Evolutionary conservation across 2,797 vertebrate species (phyloP).

Genomic region (Catostomus latipinnis): DNA sequence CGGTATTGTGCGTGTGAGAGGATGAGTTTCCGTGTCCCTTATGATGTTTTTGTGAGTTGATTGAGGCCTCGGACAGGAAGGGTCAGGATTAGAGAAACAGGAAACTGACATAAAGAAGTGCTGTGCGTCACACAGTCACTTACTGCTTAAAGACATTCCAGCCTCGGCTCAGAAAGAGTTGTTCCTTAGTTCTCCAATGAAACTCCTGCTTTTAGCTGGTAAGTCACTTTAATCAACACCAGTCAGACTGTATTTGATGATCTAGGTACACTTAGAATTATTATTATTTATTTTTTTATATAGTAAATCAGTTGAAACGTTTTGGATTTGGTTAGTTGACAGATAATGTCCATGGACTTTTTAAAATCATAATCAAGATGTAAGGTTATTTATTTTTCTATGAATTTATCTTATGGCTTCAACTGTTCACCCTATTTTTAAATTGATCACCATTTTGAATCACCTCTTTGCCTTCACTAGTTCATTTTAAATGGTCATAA

Average conservation of each 20-base stretch:
- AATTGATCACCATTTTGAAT: too few species aligned
- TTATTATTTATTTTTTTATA: too few species aligned
- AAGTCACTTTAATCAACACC: constrained; percentile 60
- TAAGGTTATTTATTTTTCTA: too few species aligned
- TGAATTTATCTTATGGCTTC: too few species aligned
- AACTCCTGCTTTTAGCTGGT: constrained; percentile 84
- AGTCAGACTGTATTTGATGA: background rate
- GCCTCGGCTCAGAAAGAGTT: constrained; percentile 72
- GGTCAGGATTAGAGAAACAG: constrained; percentile 85
- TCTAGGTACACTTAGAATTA: background rate
- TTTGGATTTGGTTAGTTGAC: too few species aligned
- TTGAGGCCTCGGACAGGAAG: constrained; percentile 81
- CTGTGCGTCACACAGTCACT: constrained; percentile 72
- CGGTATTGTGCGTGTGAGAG: constrained; percentile 3
- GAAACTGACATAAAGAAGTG: constrained; percentile 81
- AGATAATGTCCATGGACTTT: too few species aligned
- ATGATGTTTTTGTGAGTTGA: constrained; percentile 66
- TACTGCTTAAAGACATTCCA: constrained; percentile 72
- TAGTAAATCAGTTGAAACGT: too few species aligned
- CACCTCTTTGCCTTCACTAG: too few species aligned
- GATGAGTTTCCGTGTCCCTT: constrained; percentile 42
- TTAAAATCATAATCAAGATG: too few species aligned
- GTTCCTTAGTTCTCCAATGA: constrained; percentile 78
- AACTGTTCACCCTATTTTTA: too few species aligned
- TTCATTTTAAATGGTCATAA: too few species aligned